Conservation (phyloP, 2,113 vertebrate species). For the Ploceus nigricollis region DNA sequence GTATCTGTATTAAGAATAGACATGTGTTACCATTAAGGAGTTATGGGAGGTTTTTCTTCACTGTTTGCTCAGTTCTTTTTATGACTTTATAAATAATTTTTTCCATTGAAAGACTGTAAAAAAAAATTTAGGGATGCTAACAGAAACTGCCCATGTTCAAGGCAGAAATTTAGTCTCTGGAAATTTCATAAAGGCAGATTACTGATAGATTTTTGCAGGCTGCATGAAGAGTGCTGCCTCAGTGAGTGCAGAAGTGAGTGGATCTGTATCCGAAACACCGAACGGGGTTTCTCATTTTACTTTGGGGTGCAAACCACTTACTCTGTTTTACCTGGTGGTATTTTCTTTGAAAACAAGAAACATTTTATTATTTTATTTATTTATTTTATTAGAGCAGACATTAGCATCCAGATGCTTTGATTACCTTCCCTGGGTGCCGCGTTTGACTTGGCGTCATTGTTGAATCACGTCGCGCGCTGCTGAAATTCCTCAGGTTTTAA, state of each 20-base stretch:
- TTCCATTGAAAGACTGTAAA: neutral
- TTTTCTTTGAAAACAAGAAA: neutral
- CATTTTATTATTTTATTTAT: neutral
- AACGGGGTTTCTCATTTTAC: neutral
- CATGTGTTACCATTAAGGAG: neutral
- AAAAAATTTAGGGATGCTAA: neutral
- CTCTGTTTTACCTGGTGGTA: neutral
- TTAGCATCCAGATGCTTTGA: neutral
- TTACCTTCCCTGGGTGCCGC: neutral
- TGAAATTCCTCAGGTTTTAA: neutral
- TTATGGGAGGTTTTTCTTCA: neutral
- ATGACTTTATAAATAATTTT: neutral
- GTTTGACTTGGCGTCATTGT: neutral
- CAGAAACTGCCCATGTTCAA: neutral
- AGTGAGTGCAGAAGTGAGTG: neutral
- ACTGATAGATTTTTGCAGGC: neutral
- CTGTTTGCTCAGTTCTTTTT: neutral
- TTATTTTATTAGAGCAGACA: neutral
- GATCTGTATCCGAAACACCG: neutral
- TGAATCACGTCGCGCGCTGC: neutral
- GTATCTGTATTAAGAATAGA: neutral
- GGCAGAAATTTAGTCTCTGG: neutral
- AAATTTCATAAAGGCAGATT: neutral
- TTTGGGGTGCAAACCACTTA: neutral
- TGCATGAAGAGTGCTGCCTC: neutral